Percentiles rank a stretch among this genome's conserved stretches.
Conservation (phyloP, 2,113 vertebrate genomes). For the Pygoscelis antarcticus region DNA sequence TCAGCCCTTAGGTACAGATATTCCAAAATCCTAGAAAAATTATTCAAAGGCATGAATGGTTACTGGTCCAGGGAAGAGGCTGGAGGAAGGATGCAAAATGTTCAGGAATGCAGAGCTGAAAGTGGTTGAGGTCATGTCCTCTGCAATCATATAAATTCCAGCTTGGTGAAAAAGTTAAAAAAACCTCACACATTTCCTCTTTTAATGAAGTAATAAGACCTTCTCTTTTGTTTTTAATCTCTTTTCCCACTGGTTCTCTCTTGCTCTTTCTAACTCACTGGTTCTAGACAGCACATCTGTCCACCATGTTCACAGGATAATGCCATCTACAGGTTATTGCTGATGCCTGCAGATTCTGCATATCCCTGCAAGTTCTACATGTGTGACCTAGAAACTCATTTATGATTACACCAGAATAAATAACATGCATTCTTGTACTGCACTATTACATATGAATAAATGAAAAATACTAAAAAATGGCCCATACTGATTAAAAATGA, state of each 20-base stretch:
- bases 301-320: not conserved
- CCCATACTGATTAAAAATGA: not conserved
- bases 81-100: not conserved
- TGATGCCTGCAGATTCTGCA: not conserved
- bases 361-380: not conserved
- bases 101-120: not conserved
- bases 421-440: not conserved
- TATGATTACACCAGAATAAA: not conserved
- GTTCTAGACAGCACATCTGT: not conserved
- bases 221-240: not conserved
- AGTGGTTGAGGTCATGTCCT: not conserved
- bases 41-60: not conserved
- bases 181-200: not conserved
- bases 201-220: not conserved
- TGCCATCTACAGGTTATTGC: not conserved
- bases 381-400: not conserved
- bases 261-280: not conserved
- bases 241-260: not conserved
- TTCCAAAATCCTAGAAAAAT: not conserved
- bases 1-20: not conserved
- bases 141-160: not conserved
- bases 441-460: not conserved
- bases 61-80: not conserved
- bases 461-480: not conserved
- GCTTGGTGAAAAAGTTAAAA: not conserved